Base-by-base conservation (phyloP, 2,888 invertebrate species). In the Nymphalis c-album region DNA sequence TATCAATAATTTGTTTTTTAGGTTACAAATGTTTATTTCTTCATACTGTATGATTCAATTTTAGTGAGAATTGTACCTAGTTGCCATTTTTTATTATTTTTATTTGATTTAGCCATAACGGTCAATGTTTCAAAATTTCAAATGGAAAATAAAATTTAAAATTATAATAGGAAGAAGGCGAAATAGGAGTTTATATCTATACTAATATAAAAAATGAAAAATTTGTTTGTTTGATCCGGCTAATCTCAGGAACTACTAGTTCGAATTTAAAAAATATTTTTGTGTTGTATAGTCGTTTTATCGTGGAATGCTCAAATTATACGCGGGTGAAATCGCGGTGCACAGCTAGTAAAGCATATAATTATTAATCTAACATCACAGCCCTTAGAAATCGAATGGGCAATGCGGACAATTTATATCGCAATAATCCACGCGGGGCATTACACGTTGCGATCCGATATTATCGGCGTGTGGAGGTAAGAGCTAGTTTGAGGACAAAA, bases 321-420 rank as follows among this genome's bases (percentile, higher is more conserved):
- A n/a, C n/a, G n/a, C n/a, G n/a, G n/a, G n/a, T n/a, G n/a, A n/a
- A n/a, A n/a, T n/a, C n/a, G n/a, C n/a, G n/a, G n/a, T n/a, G n/a
- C n/a, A n/a, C n/a, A n/a, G n/a, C n/a, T n/a, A n/a, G n/a, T 55
- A 7, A 31, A 8, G 31, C 7, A 17, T 31, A 26, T 26, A n/a
- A 10, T 0, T n/a, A n/a, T n/a, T n/a, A n/a, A n/a, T 8, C 6
- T 7, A 31, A 17, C 17, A 51, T 73, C 75, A 13, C 87, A 90
- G 35, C 91, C 91, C 89, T 91, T 81, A 6, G 48, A 79, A 87
- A 89, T 86, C 79, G 83, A 87, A 87, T 86, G 85, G 88, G 87
- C 87, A 87, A 90, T 84, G 88, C 82, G 88, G 87, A 88, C 92
- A 91, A 92, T 92, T 91, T 92, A 92, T 92, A 91, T 89, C 78